Conservation (phyloP, 1,140 invertebrate genomes). For the Magallana angulata region DNA sequence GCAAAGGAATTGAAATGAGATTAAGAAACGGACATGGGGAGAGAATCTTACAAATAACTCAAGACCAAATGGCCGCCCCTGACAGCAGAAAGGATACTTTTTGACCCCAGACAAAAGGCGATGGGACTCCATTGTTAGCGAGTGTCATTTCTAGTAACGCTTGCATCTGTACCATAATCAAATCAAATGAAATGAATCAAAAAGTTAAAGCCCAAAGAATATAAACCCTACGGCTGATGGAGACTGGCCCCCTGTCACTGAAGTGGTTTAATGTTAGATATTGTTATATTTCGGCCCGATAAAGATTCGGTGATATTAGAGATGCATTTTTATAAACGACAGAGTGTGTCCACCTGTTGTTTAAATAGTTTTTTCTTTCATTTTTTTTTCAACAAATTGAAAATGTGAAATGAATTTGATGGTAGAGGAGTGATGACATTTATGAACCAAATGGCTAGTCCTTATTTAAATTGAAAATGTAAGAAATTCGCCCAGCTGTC, state of each 20-base stretch:
- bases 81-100: conserved; percentile 51
- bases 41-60: conserved; percentile 41
- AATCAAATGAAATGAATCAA: conserved; percentile 41
- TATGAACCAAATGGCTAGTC: conserved; percentile 29
- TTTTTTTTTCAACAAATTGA: conserved; percentile 34
- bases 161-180: conserved; percentile 50
- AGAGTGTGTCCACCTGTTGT: conserved; percentile 34
- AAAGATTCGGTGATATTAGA: conserved; percentile 13
- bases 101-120: conserved; percentile 31
- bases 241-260: neutral
- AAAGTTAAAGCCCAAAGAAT: conserved; percentile 24
- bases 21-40: conserved; percentile 33
- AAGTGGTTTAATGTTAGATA: conserved; percentile 37
- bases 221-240: conserved; percentile 13
- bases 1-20: conserved; percentile 39
- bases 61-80: conserved; percentile 35
- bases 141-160: conserved; percentile 46
- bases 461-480: conserved; percentile 6
- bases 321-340: conserved; percentile 6
- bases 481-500: conserved; percentile 18
- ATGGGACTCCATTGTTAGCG: conserved; percentile 36
- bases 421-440: conserved; percentile 11
- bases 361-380: neutral
- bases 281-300: conserved; percentile 19
- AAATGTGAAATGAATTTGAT: conserved; percentile 34